phyloP scores from a whole-genome alignment of 2,797 vertebrate genomes.

The Sebastolobus altivelis region DNA sequence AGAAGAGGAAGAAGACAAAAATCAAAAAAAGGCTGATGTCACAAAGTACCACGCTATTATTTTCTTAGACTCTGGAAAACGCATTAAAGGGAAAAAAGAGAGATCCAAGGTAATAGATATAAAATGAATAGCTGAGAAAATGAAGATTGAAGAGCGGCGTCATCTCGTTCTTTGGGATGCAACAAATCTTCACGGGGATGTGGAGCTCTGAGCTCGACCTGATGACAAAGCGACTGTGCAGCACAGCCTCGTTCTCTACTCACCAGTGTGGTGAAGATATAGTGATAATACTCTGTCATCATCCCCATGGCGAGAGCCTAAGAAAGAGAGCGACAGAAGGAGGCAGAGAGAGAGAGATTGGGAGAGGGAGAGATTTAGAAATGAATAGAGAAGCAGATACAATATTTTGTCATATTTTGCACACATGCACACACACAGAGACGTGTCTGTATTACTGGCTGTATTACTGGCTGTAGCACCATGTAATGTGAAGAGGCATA shows the following conservation, averaged over 20 bases:
- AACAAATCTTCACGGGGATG: constrained; percentile 39
- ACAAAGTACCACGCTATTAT: constrained; percentile 29
- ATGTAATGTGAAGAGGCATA: constrained; percentile 63
- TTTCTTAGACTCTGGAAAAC: constrained; percentile 28
- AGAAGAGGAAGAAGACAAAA: background rate
- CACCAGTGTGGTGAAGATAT: constrained; percentile 99
- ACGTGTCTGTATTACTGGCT: constrained; percentile 32
- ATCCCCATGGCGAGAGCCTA: constrained; percentile 99
- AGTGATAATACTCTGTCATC: constrained; percentile 99
- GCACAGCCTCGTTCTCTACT: constrained; percentile 77
- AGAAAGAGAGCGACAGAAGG: constrained; percentile 44
- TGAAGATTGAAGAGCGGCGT: constrained; percentile 43
- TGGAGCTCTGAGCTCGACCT: constrained; percentile 33
- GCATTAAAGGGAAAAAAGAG: constrained; percentile 12
- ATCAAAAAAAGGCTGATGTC: constrained; percentile 12
- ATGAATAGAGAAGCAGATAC: constrained; percentile 43
- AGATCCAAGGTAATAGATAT: constrained; percentile 23
- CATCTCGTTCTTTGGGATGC: constrained; percentile 18
- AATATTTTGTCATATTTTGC: constrained; percentile 51
- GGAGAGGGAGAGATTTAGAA: constrained; percentile 32
- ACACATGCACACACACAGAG: constrained; percentile 19
- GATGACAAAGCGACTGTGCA: constrained; percentile 49
- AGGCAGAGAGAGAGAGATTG: constrained; percentile 21
- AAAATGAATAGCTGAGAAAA: constrained; percentile 30
- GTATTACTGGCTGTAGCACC: constrained; percentile 21